These are phyloP conservation scores for Odontocolon sp. DNA, from an alignment of 2,888 invertebrate genomes.

Conservation along the genomic window DNA sequence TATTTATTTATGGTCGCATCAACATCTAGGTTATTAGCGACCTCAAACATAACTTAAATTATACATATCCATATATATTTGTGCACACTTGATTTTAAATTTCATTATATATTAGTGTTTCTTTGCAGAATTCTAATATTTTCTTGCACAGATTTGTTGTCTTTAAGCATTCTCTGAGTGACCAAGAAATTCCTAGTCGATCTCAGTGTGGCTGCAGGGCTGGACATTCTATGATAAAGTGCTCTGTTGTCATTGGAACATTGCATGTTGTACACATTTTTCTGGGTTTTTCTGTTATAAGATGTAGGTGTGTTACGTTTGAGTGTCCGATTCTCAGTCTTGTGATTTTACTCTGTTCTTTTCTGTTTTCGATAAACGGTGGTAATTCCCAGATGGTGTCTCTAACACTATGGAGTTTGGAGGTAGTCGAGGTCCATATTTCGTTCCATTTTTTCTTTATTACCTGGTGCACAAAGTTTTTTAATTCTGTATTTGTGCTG, in stretches of 20 bases:
- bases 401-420: slow-evolving; percentile 2
- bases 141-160: no score
- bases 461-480: neutral
- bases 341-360: neutral
- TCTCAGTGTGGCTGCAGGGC: neutral
- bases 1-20: neutral
- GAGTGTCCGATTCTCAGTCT: slow-evolving; percentile 17
- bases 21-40: slow-evolving; percentile 15
- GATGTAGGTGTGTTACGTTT: slow-evolving; percentile 7
- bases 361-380: neutral
- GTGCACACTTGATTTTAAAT: neutral
- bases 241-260: neutral
- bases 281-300: neutral
- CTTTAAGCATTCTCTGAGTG: neutral
- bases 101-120: neutral
- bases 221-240: neutral
- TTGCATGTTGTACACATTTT: neutral
- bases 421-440: neutral
- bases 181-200: no score
- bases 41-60: neutral
- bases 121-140: neutral
- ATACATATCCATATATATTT: neutral
- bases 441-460: slow-evolving; percentile 7
- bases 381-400: neutral
- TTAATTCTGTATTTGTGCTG: neutral